Evolutionary conservation across 2,113 vertebrate genomes (phyloP).

Genomic region (Semnornis frantzii): DNA sequence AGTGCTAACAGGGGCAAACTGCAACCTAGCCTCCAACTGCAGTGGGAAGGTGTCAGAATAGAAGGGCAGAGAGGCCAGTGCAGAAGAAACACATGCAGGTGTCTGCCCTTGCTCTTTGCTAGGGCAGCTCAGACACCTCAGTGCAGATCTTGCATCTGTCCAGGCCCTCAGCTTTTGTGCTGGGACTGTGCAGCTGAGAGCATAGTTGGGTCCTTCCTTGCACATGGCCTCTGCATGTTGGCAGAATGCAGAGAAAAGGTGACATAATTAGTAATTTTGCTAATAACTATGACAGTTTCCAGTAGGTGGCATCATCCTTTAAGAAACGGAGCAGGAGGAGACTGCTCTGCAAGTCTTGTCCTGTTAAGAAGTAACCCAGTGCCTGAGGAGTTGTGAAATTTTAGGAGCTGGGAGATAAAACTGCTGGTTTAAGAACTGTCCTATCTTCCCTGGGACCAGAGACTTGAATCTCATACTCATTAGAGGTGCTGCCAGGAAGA

Average conservation of each 20-base stretch:
- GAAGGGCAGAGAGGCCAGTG: background rate
- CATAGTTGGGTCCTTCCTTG: background rate
- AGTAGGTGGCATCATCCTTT: constrained; percentile 43
- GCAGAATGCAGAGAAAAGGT: background rate
- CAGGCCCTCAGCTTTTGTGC: background rate
- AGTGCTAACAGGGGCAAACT: background rate
- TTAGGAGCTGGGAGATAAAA: background rate
- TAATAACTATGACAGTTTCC: background rate
- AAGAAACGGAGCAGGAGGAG: background rate
- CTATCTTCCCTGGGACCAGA: background rate
- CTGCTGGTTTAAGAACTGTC: background rate
- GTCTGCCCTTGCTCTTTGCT: background rate
- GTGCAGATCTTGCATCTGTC: background rate
- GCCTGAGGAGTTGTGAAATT: background rate
- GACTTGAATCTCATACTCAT: background rate
- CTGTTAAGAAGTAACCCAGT: background rate
- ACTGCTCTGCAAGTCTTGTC: background rate
- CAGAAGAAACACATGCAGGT: background rate
- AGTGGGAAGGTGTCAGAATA: background rate
- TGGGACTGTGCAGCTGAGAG: background rate
- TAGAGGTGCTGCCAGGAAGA: background rate
- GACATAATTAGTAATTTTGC: background rate
- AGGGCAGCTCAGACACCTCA: background rate
- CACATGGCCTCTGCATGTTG: rapidly evolving
- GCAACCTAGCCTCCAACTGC: background rate